Evolutionary conservation across 2,888 invertebrate genomes (phyloP), one percentile per base, ranked within the genome.

Genomic region (Eristalis tenax): DNA sequence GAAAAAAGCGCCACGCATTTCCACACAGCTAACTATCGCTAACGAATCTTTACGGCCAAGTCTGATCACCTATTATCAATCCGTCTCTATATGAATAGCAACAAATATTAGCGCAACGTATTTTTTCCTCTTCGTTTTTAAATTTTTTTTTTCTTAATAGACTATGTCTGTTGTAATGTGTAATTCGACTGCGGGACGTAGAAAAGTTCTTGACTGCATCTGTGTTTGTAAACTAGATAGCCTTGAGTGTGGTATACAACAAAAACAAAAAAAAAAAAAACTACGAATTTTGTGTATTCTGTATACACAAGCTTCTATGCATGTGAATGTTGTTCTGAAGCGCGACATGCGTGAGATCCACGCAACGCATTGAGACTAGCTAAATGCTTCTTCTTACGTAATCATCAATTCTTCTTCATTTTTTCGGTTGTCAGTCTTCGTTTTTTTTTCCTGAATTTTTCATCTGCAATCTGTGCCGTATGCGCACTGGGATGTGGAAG

Each of bases 311-410:
- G 61, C 28, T 68, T 64, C 22, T 68, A 40, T 86, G 86, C 86
- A 86, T 83, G 83, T 83, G 85, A 82, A 74, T 86, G 74, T 74
- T 73, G 86, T 83, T 78, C 78, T 66, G 64, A 70, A 78, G 83
- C 78, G 75, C 83, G 83, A 79, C 74, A 78, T 86, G 86, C 86
- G 86, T 86, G 71, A 83, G 71, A 85, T 82, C 82, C 74, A 86
- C 78, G 83, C 86, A 86, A 63, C 86, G 86, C 86, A 86, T 86
- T 86, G 66, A 75, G 78, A 78, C 78, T 78, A 75, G 59, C 70
- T 82, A 70, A 70, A 75, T 43, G 68, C 63, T 84, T 75, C 78
- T 74, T n/a, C 28, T 75, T 66, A 61, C 71, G 69, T 78, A 83
- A 83, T 73, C 77, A 43, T 18, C 15, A 50, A 4, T 63, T 70